phyloP scores from a whole-genome alignment of 2,888 invertebrate genomes.

The Standfussiana lucernea region DNA sequence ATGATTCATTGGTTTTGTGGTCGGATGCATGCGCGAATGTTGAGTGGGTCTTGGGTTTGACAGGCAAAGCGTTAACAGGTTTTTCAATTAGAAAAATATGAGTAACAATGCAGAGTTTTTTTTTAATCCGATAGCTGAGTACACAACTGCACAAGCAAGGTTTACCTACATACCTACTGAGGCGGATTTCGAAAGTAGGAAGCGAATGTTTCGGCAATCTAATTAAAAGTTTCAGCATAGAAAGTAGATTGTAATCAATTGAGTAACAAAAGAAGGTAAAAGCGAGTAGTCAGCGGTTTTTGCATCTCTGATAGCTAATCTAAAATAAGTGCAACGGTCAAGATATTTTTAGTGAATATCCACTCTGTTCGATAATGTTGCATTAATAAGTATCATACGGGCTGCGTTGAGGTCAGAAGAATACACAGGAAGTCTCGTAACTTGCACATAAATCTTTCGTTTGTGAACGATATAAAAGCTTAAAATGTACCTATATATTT shows the following conservation, averaged over 20 bases:
- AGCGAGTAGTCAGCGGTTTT: background rate
- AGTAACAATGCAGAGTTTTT: background rate
- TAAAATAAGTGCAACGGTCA: background rate
- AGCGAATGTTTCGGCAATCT: constrained; percentile 18
- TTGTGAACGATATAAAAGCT: background rate
- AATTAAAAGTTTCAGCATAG: constrained; percentile 46
- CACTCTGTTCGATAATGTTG: background rate
- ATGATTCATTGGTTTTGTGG: background rate
- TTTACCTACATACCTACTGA: background rate
- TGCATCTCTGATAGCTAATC: background rate
- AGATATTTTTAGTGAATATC: background rate
- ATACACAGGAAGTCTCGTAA: background rate
- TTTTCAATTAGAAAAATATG: background rate
- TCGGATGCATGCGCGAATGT: background rate
- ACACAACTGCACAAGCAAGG: background rate
- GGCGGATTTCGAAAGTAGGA: constrained; percentile 3
- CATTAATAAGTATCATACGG: background rate
- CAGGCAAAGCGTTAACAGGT: background rate
- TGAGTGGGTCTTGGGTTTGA: background rate
- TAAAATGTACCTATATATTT: background rate
- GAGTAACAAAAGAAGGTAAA: constrained; percentile 5
- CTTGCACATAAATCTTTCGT: background rate
- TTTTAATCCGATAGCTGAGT: background rate
- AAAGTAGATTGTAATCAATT: constrained; percentile 12
- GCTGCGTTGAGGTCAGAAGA: background rate